phyloP scores from a whole-genome alignment of 2,113 vertebrate species.

The Albula glossodonta region DNA sequence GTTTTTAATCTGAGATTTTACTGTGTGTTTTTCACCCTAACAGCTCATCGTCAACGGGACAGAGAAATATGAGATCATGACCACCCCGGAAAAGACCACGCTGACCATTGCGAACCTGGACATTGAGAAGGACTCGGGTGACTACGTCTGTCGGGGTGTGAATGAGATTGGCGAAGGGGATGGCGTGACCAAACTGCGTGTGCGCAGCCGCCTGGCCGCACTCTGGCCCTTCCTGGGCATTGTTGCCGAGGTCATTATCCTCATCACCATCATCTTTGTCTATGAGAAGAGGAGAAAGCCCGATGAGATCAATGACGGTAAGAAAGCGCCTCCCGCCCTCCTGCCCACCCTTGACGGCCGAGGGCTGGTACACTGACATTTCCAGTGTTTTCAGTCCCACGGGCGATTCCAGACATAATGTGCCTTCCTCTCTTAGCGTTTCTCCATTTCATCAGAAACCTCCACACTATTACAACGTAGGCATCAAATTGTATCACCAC shows the following conservation, averaged over 20 bases:
- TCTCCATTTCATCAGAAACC: too few relatives aligned
- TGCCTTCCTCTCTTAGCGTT: too few relatives aligned
- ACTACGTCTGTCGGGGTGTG: slow-evolving; percentile 74
- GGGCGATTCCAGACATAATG: too few relatives aligned
- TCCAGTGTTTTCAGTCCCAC: too few relatives aligned
- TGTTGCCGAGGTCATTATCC: slow-evolving; percentile 89
- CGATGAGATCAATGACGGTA: slow-evolving; percentile 87
- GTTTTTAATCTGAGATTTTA: neutral
- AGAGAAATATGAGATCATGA: slow-evolving; percentile 69
- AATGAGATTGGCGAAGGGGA: slow-evolving; percentile 32
- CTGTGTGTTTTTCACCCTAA: neutral
- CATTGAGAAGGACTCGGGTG: slow-evolving; percentile 66
- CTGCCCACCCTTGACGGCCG: too few relatives aligned
- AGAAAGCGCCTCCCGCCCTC: slow-evolving; percentile 33
- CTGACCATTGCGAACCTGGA: slow-evolving; percentile 69
- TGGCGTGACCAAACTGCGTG: slow-evolving; percentile 69
- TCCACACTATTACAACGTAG: too few relatives aligned
- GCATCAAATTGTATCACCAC: too few relatives aligned
- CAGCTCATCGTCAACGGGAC: slow-evolving; percentile 65
- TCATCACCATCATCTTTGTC: slow-evolving; percentile 94
- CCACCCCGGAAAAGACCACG: slow-evolving; percentile 61
- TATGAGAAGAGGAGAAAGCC: slow-evolving; percentile 97
- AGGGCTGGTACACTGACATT: too few relatives aligned
- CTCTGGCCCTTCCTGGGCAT: slow-evolving; percentile 98
- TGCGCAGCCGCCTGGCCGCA: slow-evolving; percentile 87